These are phyloP conservation scores for Artibeus lituratus DNA, from an alignment of 2,797 vertebrate genomes.

Conservation along the genomic window DNA sequence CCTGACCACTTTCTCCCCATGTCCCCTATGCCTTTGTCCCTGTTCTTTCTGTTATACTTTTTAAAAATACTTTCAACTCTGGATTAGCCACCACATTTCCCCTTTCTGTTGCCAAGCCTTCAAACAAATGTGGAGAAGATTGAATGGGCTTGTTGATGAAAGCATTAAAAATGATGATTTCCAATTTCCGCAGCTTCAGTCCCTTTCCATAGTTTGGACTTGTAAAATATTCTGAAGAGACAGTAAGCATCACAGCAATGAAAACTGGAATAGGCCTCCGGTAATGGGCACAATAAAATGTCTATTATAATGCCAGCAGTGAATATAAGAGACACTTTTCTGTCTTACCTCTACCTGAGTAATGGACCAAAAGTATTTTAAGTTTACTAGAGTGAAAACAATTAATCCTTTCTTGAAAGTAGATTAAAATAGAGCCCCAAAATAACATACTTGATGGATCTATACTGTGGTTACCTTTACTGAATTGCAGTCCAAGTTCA, in stretches of 20 bases:
- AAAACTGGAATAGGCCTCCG: slow-evolving; percentile 48
- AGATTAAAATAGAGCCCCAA: slow-evolving; percentile 22
- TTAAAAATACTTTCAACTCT: not conserved
- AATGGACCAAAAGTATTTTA: slow-evolving; percentile 55
- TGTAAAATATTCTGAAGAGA: slow-evolving; percentile 49
- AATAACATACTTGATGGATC: slow-evolving; percentile 21
- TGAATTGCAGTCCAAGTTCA: slow-evolving; percentile 40
- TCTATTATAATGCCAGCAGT: slow-evolving; percentile 49
- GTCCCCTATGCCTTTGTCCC: not conserved
- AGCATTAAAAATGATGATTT: slow-evolving; percentile 56
- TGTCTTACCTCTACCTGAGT: slow-evolving; percentile 35
- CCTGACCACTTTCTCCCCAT: not conserved
- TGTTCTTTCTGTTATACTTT: not conserved
- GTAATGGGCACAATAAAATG: slow-evolving; percentile 63
- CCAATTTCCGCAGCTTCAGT: slow-evolving; percentile 39
- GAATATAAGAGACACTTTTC: slow-evolving; percentile 47
- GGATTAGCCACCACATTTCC: not conserved
- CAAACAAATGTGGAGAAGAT: slow-evolving; percentile 1
- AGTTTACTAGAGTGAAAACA: slow-evolving; percentile 55
- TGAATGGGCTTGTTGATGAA: slow-evolving; percentile 38
- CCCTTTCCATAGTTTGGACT: slow-evolving; percentile 16
- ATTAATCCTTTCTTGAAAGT: slow-evolving; percentile 55
- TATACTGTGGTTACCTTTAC: slow-evolving; percentile 46
- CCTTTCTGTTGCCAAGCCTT: not conserved
- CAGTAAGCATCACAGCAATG: slow-evolving; percentile 15